Base-by-base conservation (phyloP, 2,888 invertebrate genomes). In the Drosophila vallismaia region DNA sequence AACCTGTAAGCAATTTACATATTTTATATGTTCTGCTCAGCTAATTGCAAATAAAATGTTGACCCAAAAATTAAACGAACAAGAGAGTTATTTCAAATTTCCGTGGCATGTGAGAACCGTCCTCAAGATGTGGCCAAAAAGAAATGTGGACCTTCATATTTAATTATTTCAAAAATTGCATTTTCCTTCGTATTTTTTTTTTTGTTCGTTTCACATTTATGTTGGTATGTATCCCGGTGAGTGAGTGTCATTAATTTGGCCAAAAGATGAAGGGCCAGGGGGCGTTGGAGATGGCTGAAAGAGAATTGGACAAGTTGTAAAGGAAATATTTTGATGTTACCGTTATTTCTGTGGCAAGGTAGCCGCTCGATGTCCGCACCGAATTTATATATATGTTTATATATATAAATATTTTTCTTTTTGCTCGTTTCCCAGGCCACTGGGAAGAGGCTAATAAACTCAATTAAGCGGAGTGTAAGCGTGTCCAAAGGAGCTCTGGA, bases 161-260 rank as follows among this genome's bases (percentile, higher is more conserved):
- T 82, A 82, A 84, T 87, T 84, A 81, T 82, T 70, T 74, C 57
- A 75, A 71, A 80, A 86, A 80, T 75, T 84, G 81, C 87, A 77
- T 71, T 84, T 84, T 71, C 52, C 4, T 46, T 40, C 73, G 68
- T 70, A 78, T 50, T 52, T 64, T 48, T 19, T 19, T 19, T 19
- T 1, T 19, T 42, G 55, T 66, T 75, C 59, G 72, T 71, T 77
- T 48, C 67, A 44, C 73, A 56, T 63, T 52, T 60, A 62, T 54
- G 48, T 46, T 36, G 9, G 14, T 19, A 31, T 12, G 40, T 71
- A 57, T 58, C 42, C 45, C 71, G 71, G 54, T 71, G 74, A 58
- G 74, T 51, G 66, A 58, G 71, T 71, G 81, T 80, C 71, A 75
- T 84, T 81, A 86, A 86, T 80, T 86, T 77, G 75, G 62, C 72